Evolutionary conservation across 1,140 invertebrate species (phyloP).

Genomic region (Drosophila varians): DNA sequence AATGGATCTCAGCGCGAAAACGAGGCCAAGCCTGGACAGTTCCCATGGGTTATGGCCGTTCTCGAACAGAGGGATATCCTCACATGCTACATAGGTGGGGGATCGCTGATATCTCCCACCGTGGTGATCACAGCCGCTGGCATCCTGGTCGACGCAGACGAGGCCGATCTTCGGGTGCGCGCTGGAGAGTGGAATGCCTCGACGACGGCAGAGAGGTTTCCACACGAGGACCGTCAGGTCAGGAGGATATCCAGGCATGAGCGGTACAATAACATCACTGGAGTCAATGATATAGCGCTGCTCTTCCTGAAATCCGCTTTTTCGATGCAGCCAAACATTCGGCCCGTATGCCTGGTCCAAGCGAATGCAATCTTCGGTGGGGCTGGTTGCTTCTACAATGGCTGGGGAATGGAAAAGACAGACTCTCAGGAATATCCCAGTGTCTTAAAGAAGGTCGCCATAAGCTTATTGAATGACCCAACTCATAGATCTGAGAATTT

Average conservation of each 20-base stretch:
- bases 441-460: constrained; percentile 87
- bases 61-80: constrained; percentile 84
- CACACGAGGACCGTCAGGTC: constrained; percentile 5
- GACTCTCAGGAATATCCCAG: background rate
- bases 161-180: constrained; percentile 11
- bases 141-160: constrained; percentile 84
- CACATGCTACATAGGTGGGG: constrained; percentile 86
- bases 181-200: constrained; percentile 45
- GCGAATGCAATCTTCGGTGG: rapidly evolving
- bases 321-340: constrained; percentile 17
- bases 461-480: constrained; percentile 83
- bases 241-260: background rate
- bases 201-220: background rate
- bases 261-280: background rate
- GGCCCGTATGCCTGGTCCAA: constrained; percentile 32
- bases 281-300: constrained; percentile 22
- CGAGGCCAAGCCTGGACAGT: constrained; percentile 88
- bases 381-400: constrained; percentile 24
- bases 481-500: constrained; percentile 78
- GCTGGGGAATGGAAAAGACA: constrained; percentile 34
- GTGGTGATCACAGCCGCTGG: constrained; percentile 89
- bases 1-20: constrained; percentile 70
- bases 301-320: constrained; percentile 16
- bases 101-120: constrained; percentile 87
- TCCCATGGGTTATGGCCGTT: constrained; percentile 93